Conservation (phyloP, 2,888 invertebrate species). For the Leptopilina syphax region DNA sequence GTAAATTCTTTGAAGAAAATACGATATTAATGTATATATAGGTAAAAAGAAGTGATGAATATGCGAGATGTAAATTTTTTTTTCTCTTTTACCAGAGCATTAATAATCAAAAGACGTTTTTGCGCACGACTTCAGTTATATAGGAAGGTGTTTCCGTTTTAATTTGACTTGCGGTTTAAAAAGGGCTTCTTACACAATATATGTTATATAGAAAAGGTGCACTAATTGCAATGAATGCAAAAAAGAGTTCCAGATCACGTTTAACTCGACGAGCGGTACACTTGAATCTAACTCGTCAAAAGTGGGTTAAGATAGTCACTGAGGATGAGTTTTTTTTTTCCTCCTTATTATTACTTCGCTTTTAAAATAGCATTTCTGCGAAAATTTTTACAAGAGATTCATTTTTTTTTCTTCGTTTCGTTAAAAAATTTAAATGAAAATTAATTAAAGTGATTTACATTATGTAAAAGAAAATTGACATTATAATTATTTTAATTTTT, state of each 20-base stretch:
- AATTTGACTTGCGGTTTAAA: background rate
- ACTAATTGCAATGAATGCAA: conserved; percentile 67
- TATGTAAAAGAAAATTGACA: too few relatives aligned
- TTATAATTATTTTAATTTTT: too few relatives aligned
- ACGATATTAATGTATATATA: too few relatives aligned
- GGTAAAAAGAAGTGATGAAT: too few relatives aligned
- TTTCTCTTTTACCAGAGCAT: background rate
- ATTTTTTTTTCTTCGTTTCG: too few relatives aligned
- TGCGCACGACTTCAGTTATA: conserved; percentile 6
- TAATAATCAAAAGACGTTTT: background rate
- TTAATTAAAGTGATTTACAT: too few relatives aligned
- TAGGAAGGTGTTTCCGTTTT: conserved; percentile 10
- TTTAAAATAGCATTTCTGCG: background rate
- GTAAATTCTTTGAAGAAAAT: too few relatives aligned
- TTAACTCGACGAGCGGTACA: conserved; percentile 61
- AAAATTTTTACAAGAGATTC: too few relatives aligned
- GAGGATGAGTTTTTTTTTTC: conserved; percentile 44
- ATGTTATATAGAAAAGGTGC: conserved; percentile 60
- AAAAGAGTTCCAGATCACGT: conserved; percentile 61
- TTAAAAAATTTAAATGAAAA: too few relatives aligned
- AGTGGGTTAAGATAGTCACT: conserved; percentile 62
- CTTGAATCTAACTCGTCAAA: conserved; percentile 47
- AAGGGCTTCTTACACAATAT: conserved; percentile 33
- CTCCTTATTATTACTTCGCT: background rate
- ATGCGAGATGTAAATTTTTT: too few relatives aligned